Evolutionary conservation across 2,113 vertebrate species (phyloP), one percentile per base, ranked within the genome.

Genomic region (Nymphicus hollandicus): DNA sequence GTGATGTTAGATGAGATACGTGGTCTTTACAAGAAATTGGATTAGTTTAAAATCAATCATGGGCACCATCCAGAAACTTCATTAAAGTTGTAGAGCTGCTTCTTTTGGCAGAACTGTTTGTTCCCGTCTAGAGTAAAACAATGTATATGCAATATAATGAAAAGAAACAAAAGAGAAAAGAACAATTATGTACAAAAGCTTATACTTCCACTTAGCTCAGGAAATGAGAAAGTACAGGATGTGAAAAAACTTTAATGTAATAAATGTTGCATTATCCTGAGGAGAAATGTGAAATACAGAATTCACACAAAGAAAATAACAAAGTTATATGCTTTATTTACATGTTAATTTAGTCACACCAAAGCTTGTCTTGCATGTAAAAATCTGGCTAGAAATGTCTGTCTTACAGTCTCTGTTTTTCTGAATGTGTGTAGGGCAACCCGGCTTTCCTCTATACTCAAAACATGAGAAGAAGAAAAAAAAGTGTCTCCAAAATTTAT

Each of bases 41-140:
- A 71, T 95, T 94, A 82, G 41, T 81, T 91, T 70, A 71, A 95
- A 93, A 95, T 94, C 89, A 93, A 71, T 96, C 86, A 87, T 29
- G 1, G 33, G 28, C 13, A 68, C 14, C 19, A 33, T 91, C 60
- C 93, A 95, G 92, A 91, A 96, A 89, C 58, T 91, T 93, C 25
- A 88, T 95, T 89, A 81, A 80, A 94, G 71, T 72, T 73, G 65
- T 49, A 72, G 39, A 61, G 4, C 17, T 78, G 13, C 22, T 44
- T 44, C 35, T 85, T 88, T 91, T 95, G 71, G 58, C 78, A 95
- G 66, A 95, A 91, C 17, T 6, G 43, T 86, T 93, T 95, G 88
- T 92, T 86, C 50, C 55, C 87, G 56, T 87, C 88, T 85, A 31
- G 49, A 79, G 14, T 22, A 85, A 89, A 95, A 72, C 12, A 87